A percentile compares a stretch with the other conserved stretches of the same genome.
These are phyloP conservation scores for Melieria crassipennis DNA, from an alignment of 2,888 invertebrate species.

Conservation along the genomic window DNA sequence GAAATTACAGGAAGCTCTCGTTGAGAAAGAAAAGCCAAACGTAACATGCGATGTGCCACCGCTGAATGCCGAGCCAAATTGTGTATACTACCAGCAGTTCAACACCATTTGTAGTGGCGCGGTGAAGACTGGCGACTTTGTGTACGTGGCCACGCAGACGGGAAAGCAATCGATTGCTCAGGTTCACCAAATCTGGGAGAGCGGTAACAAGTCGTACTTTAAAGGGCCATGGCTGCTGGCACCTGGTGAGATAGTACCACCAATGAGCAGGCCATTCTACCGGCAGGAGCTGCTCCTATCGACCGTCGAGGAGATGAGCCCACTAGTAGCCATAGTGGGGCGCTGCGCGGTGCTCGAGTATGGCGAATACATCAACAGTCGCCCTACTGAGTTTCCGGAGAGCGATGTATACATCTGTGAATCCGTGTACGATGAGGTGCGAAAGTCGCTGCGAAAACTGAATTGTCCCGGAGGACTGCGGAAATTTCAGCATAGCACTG, in stretches of 20 bases:
- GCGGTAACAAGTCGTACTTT: conserved; percentile 90
- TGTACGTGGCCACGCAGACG: conserved; percentile 91
- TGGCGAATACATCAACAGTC: conserved; percentile 87
- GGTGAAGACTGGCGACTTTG: conserved; percentile 91
- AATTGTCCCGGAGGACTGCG: conserved; percentile 73
- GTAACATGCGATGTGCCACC: conserved; percentile 75
- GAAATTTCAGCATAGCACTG: conserved; percentile 82
- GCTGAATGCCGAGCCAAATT: conserved; percentile 77
- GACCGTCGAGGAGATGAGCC: conserved; percentile 90
- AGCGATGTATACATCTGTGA: conserved; percentile 93
- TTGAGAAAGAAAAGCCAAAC: conserved; percentile 90
- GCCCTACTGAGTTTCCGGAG: conserved; percentile 94
- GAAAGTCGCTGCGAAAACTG: conserved; percentile 77
- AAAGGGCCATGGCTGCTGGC: conserved; percentile 94
- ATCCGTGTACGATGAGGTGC: conserved; percentile 89
- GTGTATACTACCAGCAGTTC: conserved; percentile 92
- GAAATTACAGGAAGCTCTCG: conserved; percentile 82
- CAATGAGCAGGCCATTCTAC: conserved; percentile 84
- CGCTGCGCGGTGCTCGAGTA: conserved; percentile 91
- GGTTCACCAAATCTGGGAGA: conserved; percentile 95
- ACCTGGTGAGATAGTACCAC: conserved; percentile 83
- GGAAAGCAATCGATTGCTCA: conserved; percentile 92
- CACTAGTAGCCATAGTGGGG: conserved; percentile 89
- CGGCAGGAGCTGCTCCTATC: conserved; percentile 93
- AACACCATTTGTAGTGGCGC: conserved; percentile 85